Evolutionary conservation across 2,888 invertebrate species (phyloP).

Genomic region (Athalia cordata): DNA sequence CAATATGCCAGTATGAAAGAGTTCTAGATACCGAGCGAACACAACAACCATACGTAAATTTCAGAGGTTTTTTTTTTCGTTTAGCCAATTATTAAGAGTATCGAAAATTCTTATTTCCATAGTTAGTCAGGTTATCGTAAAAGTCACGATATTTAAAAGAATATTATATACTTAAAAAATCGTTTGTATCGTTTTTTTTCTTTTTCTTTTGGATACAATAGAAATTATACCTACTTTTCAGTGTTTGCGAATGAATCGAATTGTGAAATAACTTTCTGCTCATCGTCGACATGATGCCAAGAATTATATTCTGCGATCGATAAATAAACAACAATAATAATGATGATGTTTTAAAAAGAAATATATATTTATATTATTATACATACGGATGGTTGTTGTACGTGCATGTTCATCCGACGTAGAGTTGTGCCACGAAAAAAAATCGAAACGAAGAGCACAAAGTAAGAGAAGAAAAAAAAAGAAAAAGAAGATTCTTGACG

Average conservation of each 20-base stretch:
- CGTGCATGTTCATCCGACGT: conserved; percentile 15
- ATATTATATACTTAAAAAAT: background rate
- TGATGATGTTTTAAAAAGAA: background rate
- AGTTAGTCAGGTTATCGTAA: background rate
- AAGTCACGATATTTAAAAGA: background rate
- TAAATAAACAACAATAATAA: conserved; percentile 1
- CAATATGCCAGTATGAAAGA: conserved; percentile 54
- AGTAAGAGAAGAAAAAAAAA: background rate
- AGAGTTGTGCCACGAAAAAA: background rate
- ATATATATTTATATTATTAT: background rate
- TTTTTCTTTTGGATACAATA: conserved; percentile 29
- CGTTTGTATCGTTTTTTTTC: background rate
- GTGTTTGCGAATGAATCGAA: background rate
- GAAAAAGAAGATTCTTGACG: conserved; percentile 30
- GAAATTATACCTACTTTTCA: conserved; percentile 38
- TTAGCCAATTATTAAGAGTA: background rate
- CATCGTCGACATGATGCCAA: background rate
- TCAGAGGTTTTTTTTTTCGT: conserved; percentile 37
- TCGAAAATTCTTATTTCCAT: background rate
- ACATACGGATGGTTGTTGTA: conserved; percentile 37
- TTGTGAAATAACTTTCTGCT: conserved; percentile 23
- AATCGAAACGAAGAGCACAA: background rate
- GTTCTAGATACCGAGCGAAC: conserved; percentile 49
- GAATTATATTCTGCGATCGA: background rate
- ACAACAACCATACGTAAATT: conserved; percentile 40